Percentiles rank a stretch among this genome's conserved stretches.
phyloP scores from a whole-genome alignment of 2,113 vertebrate genomes.

The Nycticebus coucang region DNA sequence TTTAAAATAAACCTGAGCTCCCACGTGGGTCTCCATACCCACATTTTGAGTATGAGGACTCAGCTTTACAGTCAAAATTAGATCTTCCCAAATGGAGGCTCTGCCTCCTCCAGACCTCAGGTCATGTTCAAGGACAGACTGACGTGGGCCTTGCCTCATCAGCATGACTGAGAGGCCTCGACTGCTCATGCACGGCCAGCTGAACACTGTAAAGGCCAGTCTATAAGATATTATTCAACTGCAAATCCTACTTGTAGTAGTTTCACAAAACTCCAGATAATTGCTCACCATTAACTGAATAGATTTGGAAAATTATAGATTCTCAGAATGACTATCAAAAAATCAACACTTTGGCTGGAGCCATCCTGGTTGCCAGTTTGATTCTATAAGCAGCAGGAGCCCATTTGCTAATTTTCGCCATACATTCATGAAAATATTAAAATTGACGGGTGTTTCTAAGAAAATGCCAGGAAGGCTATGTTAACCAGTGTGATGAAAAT shows the following conservation, averaged over 20 bases:
- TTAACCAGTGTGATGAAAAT: no score
- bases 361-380: not conserved
- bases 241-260: not conserved
- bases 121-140: not conserved
- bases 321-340: not conserved
- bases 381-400: not conserved
- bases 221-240: not conserved
- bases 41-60: not conserved
- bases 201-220: not conserved
- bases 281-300: not conserved
- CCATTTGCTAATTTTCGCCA: not conserved
- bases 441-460: not conserved
- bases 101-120: not conserved
- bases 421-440: not conserved
- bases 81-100: not conserved
- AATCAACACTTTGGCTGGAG: no score
- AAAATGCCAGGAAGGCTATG: no score
- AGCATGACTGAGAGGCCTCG: not conserved
- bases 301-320: not conserved
- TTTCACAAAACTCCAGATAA: not conserved
- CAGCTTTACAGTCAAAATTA: not conserved
- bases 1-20: no score
- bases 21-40: no score
- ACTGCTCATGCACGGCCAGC: not conserved
- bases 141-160: not conserved